Evolutionary conservation across 2,113 vertebrate genomes (phyloP).

Genomic region (Hippocampus mohnikei): DNA sequence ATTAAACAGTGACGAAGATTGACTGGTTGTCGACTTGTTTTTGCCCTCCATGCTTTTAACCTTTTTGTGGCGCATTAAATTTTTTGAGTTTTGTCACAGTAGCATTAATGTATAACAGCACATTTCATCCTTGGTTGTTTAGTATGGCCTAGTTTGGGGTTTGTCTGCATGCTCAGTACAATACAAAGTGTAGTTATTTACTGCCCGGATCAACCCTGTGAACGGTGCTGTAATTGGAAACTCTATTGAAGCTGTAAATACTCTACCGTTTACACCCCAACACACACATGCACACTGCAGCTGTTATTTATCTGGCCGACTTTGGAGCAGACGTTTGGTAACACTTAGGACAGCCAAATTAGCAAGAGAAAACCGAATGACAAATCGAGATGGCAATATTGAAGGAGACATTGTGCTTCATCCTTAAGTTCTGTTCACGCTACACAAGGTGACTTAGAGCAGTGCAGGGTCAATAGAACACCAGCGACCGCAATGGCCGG

Average conservation of each 20-base stretch:
- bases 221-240: conserved; percentile 65
- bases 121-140: conserved; percentile 20
- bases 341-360: conserved; percentile 32
- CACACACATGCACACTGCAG: conserved; percentile 6
- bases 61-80: not conserved
- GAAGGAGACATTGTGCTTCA: conserved; percentile 39
- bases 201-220: conserved; percentile 44
- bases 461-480: conserved; percentile 57
- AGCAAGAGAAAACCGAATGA: conserved; percentile 19
- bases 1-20: conserved; percentile 4
- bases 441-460: conserved; percentile 36
- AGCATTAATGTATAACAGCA: conserved; percentile 10
- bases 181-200: conserved; percentile 60
- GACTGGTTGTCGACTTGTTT: not conserved
- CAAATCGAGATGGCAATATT: conserved; percentile 22
- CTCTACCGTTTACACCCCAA: conserved; percentile 43
- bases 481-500: conserved; percentile 51
- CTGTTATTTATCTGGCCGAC: conserved; percentile 50
- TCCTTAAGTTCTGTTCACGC: conserved; percentile 36
- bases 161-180: conserved; percentile 35
- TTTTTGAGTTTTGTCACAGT: conserved; percentile 24
- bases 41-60: not conserved
- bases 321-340: conserved; percentile 33
- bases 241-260: conserved; percentile 69
- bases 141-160: conserved; percentile 27